Base-by-base conservation (phyloP, 1,140 invertebrate species). In the Nasonia longicornis region DNA sequence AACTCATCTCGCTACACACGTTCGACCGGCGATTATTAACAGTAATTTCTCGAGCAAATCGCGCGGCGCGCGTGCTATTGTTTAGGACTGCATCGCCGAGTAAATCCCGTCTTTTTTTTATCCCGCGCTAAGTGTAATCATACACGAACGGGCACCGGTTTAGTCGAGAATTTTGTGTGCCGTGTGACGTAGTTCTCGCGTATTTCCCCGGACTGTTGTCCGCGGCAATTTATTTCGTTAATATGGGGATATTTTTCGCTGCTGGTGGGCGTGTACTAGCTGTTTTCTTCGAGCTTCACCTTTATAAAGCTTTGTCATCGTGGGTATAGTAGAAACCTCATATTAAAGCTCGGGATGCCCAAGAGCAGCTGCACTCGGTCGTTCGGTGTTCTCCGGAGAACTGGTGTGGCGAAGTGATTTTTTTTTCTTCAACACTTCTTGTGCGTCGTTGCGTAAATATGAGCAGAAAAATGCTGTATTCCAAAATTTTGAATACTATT, bases 111-210 rank as follows among this genome's bases (percentile, higher is more conserved):
- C 26, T 69, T 71, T 42, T 73, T 73, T 58, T 58, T 79, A 71
- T 72, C 77, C 63, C 31, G 11, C 69, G 69, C 48, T 79, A 79
- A 79, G 38, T 79, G 6, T 14, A 79, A 79, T 72, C 26, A 29
- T n/a, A 79, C 35, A 79, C 45, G 26, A 31, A 0, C n/a, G 26
- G 1, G 14, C 35, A n/a, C n/a, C 63, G 4, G 63, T 67, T 66
- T 14, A 67, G 22, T 16, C 63, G 26, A 77, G 20, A 52, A 64
- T 64, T 31, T 35, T 20, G 31, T 42, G 38, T 42, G 7, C 6
- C 7, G 31, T 35, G 14, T 48, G 45, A 52, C 48, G 12, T 52
- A 8, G 48, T 52, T 16, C 4, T 12, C 48, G 12, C 14, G 48
- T 52, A 3, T 52, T 52, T 20, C 14, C 48, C 4, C 48, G 48